Evolutionary conservation across 2,113 vertebrate species (phyloP).

Genomic region (Misgurnus anguillicaudatus): DNA sequence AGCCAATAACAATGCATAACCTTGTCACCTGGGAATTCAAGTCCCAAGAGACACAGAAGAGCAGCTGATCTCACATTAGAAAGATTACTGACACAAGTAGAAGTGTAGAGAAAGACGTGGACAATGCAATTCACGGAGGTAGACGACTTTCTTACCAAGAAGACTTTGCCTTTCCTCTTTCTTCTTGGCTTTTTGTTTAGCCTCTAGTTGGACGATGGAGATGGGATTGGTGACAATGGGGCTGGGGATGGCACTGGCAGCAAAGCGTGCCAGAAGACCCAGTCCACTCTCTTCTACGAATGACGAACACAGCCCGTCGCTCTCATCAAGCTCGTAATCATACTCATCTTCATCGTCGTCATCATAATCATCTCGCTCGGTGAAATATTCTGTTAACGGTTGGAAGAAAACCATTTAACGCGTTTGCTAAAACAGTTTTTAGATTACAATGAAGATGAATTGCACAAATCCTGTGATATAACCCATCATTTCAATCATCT

Average conservation of each 20-base stretch:
- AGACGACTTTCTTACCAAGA: conserved; percentile 76
- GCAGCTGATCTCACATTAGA: conserved; percentile 33
- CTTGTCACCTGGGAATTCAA: conserved; percentile 38
- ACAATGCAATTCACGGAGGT: not conserved
- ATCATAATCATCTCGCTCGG: conserved; percentile 66
- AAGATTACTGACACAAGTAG: conserved; percentile 16
- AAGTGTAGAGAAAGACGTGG: not conserved
- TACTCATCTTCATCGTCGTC: conserved; percentile 71
- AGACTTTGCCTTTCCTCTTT: conserved; percentile 86
- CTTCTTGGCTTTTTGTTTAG: conserved; percentile 87
- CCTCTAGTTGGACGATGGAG: conserved; percentile 85
- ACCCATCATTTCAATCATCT: not conserved
- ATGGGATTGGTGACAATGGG: conserved; percentile 78
- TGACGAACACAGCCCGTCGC: conserved; percentile 72
- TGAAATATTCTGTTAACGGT: conserved; percentile 82
- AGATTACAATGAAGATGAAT: not conserved
- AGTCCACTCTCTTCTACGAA: conserved; percentile 90
- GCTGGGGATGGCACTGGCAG: conserved; percentile 86
- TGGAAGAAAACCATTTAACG: conserved; percentile 57
- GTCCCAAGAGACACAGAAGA: conserved; percentile 23
- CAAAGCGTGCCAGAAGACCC: conserved; percentile 91
- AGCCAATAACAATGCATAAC: conserved; percentile 42
- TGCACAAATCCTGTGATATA: not conserved
- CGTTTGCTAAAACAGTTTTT: not conserved
- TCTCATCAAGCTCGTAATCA: conserved; percentile 71